These are phyloP conservation scores for Piprites chloris DNA, from an alignment of 2,113 vertebrate genomes.

Conservation along the genomic window DNA sequence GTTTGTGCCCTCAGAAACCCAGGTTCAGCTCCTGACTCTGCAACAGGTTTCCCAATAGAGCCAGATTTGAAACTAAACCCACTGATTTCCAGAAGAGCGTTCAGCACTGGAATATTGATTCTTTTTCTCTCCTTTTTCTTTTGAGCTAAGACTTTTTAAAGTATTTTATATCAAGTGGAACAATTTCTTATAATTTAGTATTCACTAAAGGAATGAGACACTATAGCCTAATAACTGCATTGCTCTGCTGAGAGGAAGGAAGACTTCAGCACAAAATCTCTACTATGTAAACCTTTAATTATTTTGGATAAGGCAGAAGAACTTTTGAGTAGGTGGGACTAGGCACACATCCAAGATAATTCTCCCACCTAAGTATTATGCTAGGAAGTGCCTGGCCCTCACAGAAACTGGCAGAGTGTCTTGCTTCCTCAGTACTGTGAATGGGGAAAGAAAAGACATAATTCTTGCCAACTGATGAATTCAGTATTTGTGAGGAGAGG, in stretches of 20 bases:
- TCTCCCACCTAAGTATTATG: neutral
- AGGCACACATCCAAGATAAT: neutral
- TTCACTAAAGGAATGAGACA: neutral
- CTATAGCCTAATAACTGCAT: neutral
- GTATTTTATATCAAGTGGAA: slow-evolving; percentile 10
- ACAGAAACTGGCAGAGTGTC: neutral
- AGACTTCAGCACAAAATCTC: neutral
- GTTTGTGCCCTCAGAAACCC: neutral
- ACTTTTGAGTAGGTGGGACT: neutral
- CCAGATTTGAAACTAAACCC: neutral
- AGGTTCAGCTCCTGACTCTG: neutral
- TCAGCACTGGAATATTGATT: neutral
- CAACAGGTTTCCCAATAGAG: neutral
- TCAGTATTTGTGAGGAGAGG: neutral
- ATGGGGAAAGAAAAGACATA: neutral
- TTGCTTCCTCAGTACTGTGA: neutral
- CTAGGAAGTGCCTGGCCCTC: neutral
- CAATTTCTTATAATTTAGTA: slow-evolving; percentile 13
- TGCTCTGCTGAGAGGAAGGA: neutral
- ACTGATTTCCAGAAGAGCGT: neutral
- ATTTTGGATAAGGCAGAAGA: neutral
- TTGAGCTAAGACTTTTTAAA: neutral
- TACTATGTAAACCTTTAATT: neutral
- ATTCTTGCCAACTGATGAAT: neutral
- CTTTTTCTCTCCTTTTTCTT: neutral